Evolutionary conservation across 1,140 invertebrate genomes (phyloP), one percentile per base, ranked within the genome.

Genomic region (Andricus grossulariae): DNA sequence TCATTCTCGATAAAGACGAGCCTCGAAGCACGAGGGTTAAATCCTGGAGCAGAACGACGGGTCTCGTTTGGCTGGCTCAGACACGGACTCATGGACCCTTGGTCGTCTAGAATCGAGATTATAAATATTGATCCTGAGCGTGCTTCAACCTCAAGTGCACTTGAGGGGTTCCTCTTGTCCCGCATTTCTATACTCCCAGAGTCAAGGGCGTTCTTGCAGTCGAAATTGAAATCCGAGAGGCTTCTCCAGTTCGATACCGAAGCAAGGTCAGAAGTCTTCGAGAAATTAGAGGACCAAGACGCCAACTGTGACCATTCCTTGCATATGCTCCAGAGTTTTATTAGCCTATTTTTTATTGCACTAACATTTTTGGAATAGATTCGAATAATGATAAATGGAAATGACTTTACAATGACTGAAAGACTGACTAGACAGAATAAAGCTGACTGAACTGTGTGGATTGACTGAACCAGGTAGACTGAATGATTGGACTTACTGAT

Each of bases 51-150:
- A 79, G 81, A 73, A 73, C 74, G 72, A 71, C 79, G 76, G 81
- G 79, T 83, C 80, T 86, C 79, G 83, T 86, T 86, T 83, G 82
- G 81, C 52, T 79, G 80, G 73, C 75, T 79, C 49, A 80, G 82
- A 82, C 81, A 81, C 81, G 80, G 80, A 84, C 80, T 73, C 84
- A 82, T 75, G 77, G 83, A 83, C 82, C 83, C 84, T 85, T 86
- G 87, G 84, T 82, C 87, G 85, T 89, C 85, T 82, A 84, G 83
- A 89, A 88, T 89, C 84, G 85, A 89, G 89, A 90, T 89, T 90
- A 90, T 90, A 90, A 90, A 90, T 90, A 90, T 90, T 90, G 89
- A 90, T 90, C 86, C 88, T 87, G 82, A 85, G 87, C 86, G 87
- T 90, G 84, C 89, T 89, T 88, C 82, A 90, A 80, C 73, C 79